A percentile compares a stretch with the other conserved stretches of the same genome.
Conservation (phyloP, 1,140 invertebrate species). For the Drosophila sucinea region DNA sequence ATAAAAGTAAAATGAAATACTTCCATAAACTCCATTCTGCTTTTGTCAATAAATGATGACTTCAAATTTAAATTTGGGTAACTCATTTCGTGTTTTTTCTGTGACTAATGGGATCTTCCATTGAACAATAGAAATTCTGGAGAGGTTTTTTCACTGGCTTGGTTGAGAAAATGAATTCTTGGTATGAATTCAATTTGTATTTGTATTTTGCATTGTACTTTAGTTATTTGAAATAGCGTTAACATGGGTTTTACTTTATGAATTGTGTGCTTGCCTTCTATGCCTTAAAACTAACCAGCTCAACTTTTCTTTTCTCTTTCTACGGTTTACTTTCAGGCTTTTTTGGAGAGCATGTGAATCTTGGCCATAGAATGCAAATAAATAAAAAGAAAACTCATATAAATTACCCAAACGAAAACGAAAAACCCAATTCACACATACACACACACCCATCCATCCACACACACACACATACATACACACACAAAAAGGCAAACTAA, state of each 20-base stretch:
- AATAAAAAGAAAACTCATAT: slow-evolving; percentile 47
- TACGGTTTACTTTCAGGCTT: slow-evolving; percentile 3
- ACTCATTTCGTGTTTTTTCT: no score
- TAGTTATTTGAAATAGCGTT: neutral
- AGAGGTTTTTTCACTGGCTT: no score
- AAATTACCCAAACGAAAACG: slow-evolving; percentile 53
- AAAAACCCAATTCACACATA: slow-evolving; percentile 11
- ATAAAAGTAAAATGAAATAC: no score
- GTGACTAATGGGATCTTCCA: no score
- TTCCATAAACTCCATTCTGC: no score
- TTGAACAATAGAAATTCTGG: no score
- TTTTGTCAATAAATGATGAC: no score
- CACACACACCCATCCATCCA: slow-evolving; percentile 8
- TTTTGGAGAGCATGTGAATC: slow-evolving; percentile 33
- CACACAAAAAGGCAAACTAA: slow-evolving; percentile 6
- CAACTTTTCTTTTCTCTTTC: slow-evolving; percentile 23
- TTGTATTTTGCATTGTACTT: neutral
- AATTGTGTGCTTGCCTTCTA: neutral
- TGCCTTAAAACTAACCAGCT: slow-evolving; percentile 17
- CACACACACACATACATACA: slow-evolving; percentile 7
- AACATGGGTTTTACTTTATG: neutral
- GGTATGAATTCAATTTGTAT: neutral
- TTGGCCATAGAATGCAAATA: slow-evolving; percentile 52
- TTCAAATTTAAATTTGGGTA: no score
- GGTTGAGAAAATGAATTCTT: neutral